Evolutionary conservation across 2,797 vertebrate genomes (phyloP), one percentile per base, ranked within the genome.

Genomic region (Manis pentadactyla): DNA sequence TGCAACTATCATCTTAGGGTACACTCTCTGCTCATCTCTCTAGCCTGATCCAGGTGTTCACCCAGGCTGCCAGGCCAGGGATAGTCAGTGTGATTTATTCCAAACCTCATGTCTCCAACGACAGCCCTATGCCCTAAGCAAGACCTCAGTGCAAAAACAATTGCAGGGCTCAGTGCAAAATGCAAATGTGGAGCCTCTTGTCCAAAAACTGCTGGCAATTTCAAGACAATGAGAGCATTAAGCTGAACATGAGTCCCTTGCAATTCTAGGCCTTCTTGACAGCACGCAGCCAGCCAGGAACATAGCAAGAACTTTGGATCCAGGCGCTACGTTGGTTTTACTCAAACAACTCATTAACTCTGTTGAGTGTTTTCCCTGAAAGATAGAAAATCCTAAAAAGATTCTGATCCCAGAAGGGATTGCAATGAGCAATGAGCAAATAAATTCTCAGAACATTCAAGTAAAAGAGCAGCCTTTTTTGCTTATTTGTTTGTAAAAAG

Each of bases 21-120:
- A n/a, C 27, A 42, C 42, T 64, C 34, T 49, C 23, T 39, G 31
- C 46, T 75, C 18, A 46, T 64, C 21, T 49, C 83, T 53, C 63
- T 66, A 46, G 46, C 9, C 29, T 14, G 23, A 49, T 49, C 17
- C 21, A 87, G 29, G 29, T 14, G 21, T 25, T 84, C 31, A 64
- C 31, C 69, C 4, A 0, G 31, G 17, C 49, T 81, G 0, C 57
- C 39, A 37, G 55, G 55, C n/a, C 9, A 55, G 34, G 49, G 15
- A 39, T 53, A 34, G 23, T 61, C 39, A 19, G 5, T 42, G 11
- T 79, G 51, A 15, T 34, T 93, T 69, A 63, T 87, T 69, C 21
- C 79, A 96, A 92, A 37, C 57, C 4, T 81, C 57, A 46, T 11
- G 0, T 90, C 79, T 91, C 51, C 53, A 59, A 90, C 85, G 66